These are phyloP conservation scores for Botia almorhae DNA, from an alignment of 2,797 vertebrate species.

Conservation along the genomic window DNA sequence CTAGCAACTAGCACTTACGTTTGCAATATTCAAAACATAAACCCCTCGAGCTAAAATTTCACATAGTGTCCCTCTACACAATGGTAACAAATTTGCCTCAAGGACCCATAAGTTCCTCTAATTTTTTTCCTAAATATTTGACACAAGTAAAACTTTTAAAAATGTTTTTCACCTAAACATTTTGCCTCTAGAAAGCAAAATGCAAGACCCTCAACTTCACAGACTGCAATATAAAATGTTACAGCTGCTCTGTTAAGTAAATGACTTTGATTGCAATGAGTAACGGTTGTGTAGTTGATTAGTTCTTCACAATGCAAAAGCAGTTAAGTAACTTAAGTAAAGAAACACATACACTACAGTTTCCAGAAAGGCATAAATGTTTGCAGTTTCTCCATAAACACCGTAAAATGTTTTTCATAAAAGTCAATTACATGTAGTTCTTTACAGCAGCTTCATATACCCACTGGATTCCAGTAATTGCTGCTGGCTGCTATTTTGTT, in stretches of 20 bases:
- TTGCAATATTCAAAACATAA: slow-evolving; percentile 10
- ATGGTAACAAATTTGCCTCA: slow-evolving; percentile 26
- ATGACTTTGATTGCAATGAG: not conserved
- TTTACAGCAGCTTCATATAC: not conserved
- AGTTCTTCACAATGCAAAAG: too few species aligned
- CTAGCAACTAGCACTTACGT: slow-evolving; percentile 21
- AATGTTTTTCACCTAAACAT: not conserved
- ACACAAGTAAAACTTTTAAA: not conserved
- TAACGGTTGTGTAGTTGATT: not conserved
- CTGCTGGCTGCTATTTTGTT: not conserved
- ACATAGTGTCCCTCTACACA: slow-evolving; percentile 15
- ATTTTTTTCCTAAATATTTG: not conserved
- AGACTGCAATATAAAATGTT: not conserved
- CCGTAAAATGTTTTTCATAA: too few species aligned
- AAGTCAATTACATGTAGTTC: not conserved
- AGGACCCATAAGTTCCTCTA: slow-evolving; percentile 4
- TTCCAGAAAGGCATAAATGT: not conserved
- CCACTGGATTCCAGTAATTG: not conserved
- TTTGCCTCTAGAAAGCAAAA: not conserved
- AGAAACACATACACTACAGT: too few species aligned
- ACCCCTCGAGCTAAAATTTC: slow-evolving; percentile 10
- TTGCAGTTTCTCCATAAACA: not conserved
- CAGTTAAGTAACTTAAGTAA: too few species aligned
- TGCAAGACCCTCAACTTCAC: too few species aligned
- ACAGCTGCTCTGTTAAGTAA: not conserved